Evolutionary conservation across 1,140 invertebrate species (phyloP).

Genomic region (Paralvinella palmiformis): DNA sequence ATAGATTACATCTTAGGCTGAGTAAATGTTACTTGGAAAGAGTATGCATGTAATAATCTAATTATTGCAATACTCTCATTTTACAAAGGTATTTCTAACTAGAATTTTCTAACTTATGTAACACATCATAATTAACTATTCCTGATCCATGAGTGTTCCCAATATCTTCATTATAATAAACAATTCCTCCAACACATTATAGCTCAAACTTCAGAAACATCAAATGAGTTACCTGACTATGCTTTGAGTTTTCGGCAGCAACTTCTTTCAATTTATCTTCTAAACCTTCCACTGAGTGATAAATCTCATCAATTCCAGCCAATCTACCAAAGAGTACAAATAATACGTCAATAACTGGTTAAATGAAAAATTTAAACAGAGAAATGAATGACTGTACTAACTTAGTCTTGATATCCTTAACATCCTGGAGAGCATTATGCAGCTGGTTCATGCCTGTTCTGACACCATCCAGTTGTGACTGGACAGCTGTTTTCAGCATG

Average conservation of each 20-base stretch:
- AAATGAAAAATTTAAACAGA: neutral
- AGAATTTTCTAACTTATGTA: too few species aligned
- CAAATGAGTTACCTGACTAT: constrained; percentile 55
- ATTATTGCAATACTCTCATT: too few species aligned
- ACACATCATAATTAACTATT: too few species aligned
- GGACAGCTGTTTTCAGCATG: constrained; percentile 95
- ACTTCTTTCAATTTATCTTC: constrained; percentile 75
- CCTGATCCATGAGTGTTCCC: too few species aligned
- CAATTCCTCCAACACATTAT: too few species aligned
- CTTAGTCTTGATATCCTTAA: constrained; percentile 61
- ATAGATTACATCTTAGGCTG: too few species aligned
- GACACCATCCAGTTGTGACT: constrained; percentile 95
- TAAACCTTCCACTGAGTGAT: constrained; percentile 64
- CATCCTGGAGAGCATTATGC: constrained; percentile 66
- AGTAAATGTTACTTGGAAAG: too few species aligned
- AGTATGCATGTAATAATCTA: too few species aligned
- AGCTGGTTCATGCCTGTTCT: constrained; percentile 87
- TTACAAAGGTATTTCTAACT: too few species aligned
- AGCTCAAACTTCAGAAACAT: constrained; percentile 3
- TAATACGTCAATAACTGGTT: neutral
- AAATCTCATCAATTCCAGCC: constrained; percentile 58
- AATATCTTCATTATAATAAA: too few species aligned
- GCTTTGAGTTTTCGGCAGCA: constrained; percentile 83
- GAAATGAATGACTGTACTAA: neutral
- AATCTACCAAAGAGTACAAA: constrained; percentile 49